Conservation (phyloP, 2,888 invertebrate genomes). For the Zhengitettix transpicula region DNA sequence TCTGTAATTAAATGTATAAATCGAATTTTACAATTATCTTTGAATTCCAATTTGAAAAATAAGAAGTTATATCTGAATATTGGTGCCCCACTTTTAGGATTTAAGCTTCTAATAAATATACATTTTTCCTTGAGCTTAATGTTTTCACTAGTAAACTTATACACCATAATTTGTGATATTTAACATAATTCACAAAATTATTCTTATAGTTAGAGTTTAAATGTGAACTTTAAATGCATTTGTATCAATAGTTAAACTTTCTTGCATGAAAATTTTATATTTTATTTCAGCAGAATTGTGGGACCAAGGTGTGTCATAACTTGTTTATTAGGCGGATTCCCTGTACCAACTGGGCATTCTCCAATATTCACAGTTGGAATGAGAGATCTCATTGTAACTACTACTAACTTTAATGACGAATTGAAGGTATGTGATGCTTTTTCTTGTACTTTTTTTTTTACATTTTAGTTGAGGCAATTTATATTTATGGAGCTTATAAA, state of each 20-base stretch:
- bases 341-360: constrained; percentile 55
- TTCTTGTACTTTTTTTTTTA: background rate
- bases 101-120: too few species aligned
- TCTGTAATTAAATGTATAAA: too few species aligned
- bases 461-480: too few species aligned
- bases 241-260: too few species aligned
- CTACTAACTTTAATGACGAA: constrained; percentile 29
- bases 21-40: background rate
- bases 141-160: too few species aligned
- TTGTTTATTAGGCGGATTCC: constrained; percentile 50
- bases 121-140: too few species aligned
- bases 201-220: too few species aligned
- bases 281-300: constrained; percentile 41
- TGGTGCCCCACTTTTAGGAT: too few species aligned
- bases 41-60: background rate
- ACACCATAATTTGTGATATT: too few species aligned
- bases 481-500: too few species aligned
- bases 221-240: too few species aligned
- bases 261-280: background rate
- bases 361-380: constrained; percentile 73
- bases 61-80: background rate
- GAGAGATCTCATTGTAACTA: constrained; percentile 49
- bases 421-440: background rate
- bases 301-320: constrained; percentile 67
- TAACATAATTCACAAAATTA: too few species aligned